Evolutionary conservation across 2,888 invertebrate species (phyloP).

Genomic region (Zaprionus bogoriensis): DNA sequence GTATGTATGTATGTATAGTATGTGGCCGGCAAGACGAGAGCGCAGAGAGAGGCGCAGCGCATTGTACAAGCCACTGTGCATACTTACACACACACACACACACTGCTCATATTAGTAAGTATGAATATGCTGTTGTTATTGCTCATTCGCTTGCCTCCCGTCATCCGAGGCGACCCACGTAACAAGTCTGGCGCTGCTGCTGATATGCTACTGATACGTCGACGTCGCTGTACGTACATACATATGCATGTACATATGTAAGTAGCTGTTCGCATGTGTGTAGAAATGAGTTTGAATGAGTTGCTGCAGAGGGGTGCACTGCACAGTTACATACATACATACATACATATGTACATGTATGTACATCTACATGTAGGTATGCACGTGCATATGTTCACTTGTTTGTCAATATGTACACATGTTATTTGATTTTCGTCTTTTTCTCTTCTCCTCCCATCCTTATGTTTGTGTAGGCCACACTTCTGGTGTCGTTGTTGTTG

Average conservation of each 20-base stretch:
- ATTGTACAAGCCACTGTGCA: conserved; percentile 7
- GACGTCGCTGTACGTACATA: no score
- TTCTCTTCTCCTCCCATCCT: conserved; percentile 51
- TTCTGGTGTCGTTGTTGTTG: conserved; percentile 35
- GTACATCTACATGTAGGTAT: conserved; percentile 16
- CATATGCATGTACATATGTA: no score
- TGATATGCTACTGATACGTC: conserved; percentile 49
- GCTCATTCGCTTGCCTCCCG: conserved; percentile 13
- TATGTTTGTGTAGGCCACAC: conserved; percentile 33
- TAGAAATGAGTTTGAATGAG: conserved; percentile 73
- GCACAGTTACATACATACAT: conserved; percentile 27
- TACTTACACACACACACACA: neutral
- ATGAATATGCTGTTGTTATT: conserved; percentile 30
- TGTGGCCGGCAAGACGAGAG: conserved; percentile 32
- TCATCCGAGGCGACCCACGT: conserved; percentile 6
- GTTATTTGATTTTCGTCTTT: conserved; percentile 71
- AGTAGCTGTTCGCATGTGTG: conserved; percentile 38
- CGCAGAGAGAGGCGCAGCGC: conserved; percentile 11
- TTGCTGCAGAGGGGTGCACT: conserved; percentile 48
- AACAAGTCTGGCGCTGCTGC: conserved; percentile 20
- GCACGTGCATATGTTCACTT: conserved; percentile 41
- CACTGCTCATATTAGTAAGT: conserved; percentile 10
- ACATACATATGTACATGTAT: conserved; percentile 11
- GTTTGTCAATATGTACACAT: conserved; percentile 73
- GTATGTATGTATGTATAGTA: conserved; percentile 10